These are phyloP conservation scores for Cassiopea xamachana DNA, from an alignment of 30 jellyfish, hydroid and myxozoan species.

Conservation along the genomic window DNA sequence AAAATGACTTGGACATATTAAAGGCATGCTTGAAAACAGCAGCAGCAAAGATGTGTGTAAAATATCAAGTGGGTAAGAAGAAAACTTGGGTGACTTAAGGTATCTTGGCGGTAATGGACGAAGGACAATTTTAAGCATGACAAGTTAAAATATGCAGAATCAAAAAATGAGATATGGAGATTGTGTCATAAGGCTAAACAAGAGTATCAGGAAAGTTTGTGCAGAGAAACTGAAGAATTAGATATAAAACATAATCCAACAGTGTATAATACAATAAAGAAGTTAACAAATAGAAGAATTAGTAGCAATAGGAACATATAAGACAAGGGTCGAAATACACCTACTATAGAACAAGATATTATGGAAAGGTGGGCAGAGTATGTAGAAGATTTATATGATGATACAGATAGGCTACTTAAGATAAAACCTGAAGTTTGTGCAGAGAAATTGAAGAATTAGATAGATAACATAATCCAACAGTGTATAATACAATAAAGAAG, in stretches of 20 bases:
- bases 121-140: background rate
- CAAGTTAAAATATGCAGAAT: background rate
- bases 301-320: background rate
- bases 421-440: too few species aligned
- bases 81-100: background rate
- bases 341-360: background rate
- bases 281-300: background rate
- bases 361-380: constrained; percentile 50
- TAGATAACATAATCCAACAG: background rate
- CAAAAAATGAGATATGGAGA: background rate
- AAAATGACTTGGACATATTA: background rate
- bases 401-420: background rate
- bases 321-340: background rate
- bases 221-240: constrained; percentile 12
- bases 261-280: background rate
- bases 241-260: background rate
- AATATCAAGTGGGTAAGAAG: background rate
- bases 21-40: background rate
- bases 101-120: background rate
- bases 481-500: background rate
- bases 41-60: background rate
- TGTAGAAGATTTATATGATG: constrained; percentile 20
- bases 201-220: background rate
- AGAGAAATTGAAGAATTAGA: background rate
- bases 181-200: constrained; percentile 6